phyloP scores from a whole-genome alignment of 2,888 invertebrate genomes.

The Sympetrum striolatum region DNA sequence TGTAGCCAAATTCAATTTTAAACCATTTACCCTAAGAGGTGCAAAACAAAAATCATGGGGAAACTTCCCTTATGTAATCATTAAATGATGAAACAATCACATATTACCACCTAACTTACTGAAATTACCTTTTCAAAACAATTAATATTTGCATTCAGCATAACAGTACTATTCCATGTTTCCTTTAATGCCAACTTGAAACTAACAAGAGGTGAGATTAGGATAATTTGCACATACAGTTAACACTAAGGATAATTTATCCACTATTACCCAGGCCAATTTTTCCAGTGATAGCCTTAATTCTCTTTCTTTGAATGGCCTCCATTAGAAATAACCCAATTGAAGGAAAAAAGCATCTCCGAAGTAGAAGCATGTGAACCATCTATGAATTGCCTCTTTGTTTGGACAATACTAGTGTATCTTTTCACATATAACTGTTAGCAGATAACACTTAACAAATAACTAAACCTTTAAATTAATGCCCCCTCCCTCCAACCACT shows the following conservation, averaged over 20 bases:
- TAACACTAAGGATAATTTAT: constrained; percentile 35
- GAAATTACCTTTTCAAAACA: constrained; percentile 9
- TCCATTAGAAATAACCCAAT: constrained; percentile 12
- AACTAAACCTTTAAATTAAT: constrained; percentile 25
- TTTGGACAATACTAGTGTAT: constrained; percentile 25
- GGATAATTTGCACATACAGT: constrained; percentile 3
- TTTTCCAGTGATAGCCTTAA: not conserved
- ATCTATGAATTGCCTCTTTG: constrained; percentile 11
- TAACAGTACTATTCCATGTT: constrained; percentile 19
- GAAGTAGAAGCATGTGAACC: constrained; percentile 32
- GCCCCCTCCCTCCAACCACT: constrained; percentile 23
- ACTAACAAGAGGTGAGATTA: constrained; percentile 36
- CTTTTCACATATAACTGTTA: constrained; percentile 5
- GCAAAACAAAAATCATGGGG: not conserved
- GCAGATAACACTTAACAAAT: constrained; percentile 28
- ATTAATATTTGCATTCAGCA: not conserved
- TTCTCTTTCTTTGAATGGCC: constrained; percentile 4
- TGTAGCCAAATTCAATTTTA: constrained; percentile 6
- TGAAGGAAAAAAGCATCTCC: constrained; percentile 26
- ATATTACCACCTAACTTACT: constrained; percentile 22
- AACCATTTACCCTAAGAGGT: constrained; percentile 8
- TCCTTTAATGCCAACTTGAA: constrained; percentile 24
- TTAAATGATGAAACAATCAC: constrained; percentile 9
- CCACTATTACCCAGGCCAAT: not conserved
- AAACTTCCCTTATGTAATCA: not conserved